Evolutionary conservation across 2,113 vertebrate species (phyloP), one percentile per base, ranked within the genome.

Genomic region (Anolis carolinensis): DNA sequence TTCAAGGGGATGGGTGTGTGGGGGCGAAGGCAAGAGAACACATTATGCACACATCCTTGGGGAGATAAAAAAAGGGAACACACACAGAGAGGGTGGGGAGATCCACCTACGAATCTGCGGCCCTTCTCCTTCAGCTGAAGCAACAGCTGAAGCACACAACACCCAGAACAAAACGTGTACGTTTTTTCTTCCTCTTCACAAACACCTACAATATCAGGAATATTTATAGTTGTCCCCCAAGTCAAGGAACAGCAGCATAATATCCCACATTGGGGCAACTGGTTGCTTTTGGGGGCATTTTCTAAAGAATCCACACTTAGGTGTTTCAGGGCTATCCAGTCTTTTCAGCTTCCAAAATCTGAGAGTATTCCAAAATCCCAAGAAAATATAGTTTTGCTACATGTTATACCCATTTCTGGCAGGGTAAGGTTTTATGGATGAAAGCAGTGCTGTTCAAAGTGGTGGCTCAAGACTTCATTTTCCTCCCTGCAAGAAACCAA

Each of bases 121-220:
- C 62, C 84, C 65, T 14, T 85, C 8, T 2, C 65, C 76, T 84
- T 71, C 75, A 0, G 3, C 77, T 4, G 21, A 90, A 92, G 92
- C 91, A 84, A 14, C 27, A n/a, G 39, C 18, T 44, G 39, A 52
- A 10, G 23, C 16, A 7, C 13, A 44, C 25, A 2, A 55, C 7
- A 5, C 48, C 16, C 16, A 77, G 16, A 77, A 20, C 16, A 32
- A 68, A 20, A 4, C 21, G 8, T 7, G 16, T 36, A 27, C 36
- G 20, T 4, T 34, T 30, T 18, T 36, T 63, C 34, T 14, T 32
- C 32, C 55, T 59, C 55, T 59, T 18, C 55, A 59, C 55, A 59
- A 39, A 23, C 10, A 13, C 6, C 3, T 25, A n/a, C 62, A 81
- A 68, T 50, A 16, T n/a, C 79, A 23, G 27, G 7, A 81, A 67